Evolutionary conservation across 2,888 invertebrate species (phyloP).

Genomic region (Sphaeridia pumilis): DNA sequence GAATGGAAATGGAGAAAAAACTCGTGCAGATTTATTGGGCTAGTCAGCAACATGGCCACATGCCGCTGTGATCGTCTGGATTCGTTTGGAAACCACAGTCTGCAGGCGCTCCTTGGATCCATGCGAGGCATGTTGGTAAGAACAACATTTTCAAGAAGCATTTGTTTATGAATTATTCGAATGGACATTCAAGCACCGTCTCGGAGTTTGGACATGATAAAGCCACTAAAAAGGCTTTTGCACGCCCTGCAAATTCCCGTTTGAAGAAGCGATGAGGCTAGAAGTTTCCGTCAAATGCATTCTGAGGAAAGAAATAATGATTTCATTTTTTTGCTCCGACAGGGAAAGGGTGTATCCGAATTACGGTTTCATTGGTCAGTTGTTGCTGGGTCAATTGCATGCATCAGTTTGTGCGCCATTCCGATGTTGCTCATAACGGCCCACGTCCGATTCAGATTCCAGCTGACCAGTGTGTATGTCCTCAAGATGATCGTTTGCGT

Average conservation of each 20-base stretch:
- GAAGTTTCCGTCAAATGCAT: not conserved
- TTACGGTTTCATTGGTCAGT: constrained; percentile 21
- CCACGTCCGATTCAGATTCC: constrained; percentile 16
- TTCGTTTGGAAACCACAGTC: constrained; percentile 12
- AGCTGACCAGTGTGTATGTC: constrained; percentile 15
- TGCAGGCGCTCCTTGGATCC: constrained; percentile 7
- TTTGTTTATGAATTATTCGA: not conserved
- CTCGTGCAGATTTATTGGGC: constrained; percentile 13
- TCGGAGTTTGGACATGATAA: too few relatives aligned
- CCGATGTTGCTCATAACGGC: constrained; percentile 17
- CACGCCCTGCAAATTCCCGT: too few relatives aligned
- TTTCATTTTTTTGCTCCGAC: too few relatives aligned
- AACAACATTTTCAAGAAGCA: not conserved
- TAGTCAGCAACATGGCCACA: constrained; percentile 15
- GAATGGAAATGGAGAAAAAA: constrained; percentile 12
- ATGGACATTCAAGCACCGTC: too few relatives aligned
- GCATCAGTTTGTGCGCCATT: constrained; percentile 15
- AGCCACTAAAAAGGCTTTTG: too few relatives aligned
- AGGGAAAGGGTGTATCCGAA: constrained; percentile 8
- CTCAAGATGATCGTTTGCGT: constrained; percentile 21
- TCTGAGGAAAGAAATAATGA: not conserved
- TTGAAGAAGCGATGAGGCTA: too few relatives aligned
- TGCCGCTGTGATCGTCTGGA: constrained; percentile 22
- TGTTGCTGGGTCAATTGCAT: constrained; percentile 17
- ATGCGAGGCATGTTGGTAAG: not conserved